phyloP scores from a whole-genome alignment of 1,140 invertebrate species.

The Drosophila lacteicornis region DNA sequence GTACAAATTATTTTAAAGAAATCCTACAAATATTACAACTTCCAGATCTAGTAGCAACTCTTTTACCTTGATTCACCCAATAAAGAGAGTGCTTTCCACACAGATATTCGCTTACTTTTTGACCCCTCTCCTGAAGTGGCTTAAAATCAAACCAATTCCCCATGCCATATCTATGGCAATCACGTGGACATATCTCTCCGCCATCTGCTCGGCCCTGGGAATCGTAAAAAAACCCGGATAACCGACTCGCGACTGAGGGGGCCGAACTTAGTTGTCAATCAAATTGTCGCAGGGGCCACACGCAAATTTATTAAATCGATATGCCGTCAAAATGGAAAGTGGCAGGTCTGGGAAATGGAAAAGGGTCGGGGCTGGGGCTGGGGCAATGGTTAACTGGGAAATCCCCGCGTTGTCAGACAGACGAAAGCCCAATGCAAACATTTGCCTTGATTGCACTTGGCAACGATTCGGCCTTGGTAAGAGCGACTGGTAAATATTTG shows the following conservation, averaged over 20 bases:
- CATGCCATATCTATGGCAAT: slow-evolving; percentile 20
- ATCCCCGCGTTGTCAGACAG: slow-evolving; percentile 39
- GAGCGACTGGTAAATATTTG: slow-evolving; percentile 61
- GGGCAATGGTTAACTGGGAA: slow-evolving; percentile 2
- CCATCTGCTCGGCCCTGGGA: not conserved
- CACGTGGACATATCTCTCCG: slow-evolving; percentile 19
- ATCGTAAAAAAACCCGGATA: slow-evolving; percentile 10
- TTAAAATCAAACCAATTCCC: slow-evolving; percentile 33
- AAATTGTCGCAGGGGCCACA: slow-evolving; percentile 74
- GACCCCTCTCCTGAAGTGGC: slow-evolving; percentile 8
- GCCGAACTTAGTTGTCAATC: slow-evolving; percentile 68
- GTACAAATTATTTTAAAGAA: not conserved
- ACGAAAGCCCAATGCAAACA: slow-evolving; percentile 73
- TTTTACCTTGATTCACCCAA: slow-evolving; percentile 5
- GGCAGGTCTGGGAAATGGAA: slow-evolving; percentile 61
- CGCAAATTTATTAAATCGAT: slow-evolving; percentile 83
- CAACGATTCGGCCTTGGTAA: slow-evolving; percentile 40
- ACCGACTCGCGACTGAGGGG: slow-evolving; percentile 18
- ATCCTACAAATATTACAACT: too few species aligned
- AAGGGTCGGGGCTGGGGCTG: not conserved
- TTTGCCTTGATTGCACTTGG: slow-evolving; percentile 77
- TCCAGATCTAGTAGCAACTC: not conserved
- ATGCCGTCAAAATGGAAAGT: slow-evolving; percentile 81
- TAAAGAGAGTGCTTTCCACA: slow-evolving; percentile 19
- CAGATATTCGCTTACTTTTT: slow-evolving; percentile 7